These are phyloP conservation scores for Enteromius trimaculatus DNA, from an alignment of 2,797 vertebrate species.

Conservation along the genomic window DNA sequence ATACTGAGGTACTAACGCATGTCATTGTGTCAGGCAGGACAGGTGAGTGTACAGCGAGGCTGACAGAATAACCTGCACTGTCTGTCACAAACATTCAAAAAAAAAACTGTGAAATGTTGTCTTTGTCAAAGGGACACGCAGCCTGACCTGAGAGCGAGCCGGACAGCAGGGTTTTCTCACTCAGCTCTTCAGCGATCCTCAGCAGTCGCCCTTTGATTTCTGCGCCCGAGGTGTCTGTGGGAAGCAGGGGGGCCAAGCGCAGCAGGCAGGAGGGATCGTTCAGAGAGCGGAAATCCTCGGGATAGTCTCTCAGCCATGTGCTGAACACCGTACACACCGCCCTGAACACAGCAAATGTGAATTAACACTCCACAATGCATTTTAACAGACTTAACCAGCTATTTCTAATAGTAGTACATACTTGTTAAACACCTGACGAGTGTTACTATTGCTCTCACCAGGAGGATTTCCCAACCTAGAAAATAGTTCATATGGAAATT, in stretches of 20 bases:
- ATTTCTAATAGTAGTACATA: slow-evolving; percentile 58
- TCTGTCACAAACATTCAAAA: not conserved
- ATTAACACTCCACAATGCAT: not conserved
- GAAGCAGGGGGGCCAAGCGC: slow-evolving; percentile 80
- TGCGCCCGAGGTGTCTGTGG: slow-evolving; percentile 71
- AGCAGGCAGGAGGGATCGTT: slow-evolving; percentile 78
- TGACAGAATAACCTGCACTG: not conserved
- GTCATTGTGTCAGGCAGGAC: not conserved
- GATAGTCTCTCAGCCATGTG: slow-evolving; percentile 86
- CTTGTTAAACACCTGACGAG: slow-evolving; percentile 78
- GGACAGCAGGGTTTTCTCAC: slow-evolving; percentile 74
- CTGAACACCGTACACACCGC: slow-evolving; percentile 84
- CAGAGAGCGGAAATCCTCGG: slow-evolving; percentile 83
- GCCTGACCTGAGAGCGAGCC: slow-evolving; percentile 58
- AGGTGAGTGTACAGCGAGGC: not conserved
- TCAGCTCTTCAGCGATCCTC: slow-evolving; percentile 76
- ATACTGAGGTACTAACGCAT: not conserved
- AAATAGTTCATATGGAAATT: slow-evolving; percentile 10
- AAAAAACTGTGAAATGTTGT: not conserved
- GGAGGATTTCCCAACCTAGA: slow-evolving; percentile 77
- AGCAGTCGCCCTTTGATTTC: slow-evolving; percentile 73
- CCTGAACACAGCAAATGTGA: slow-evolving; percentile 67
- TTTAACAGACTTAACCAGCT: too few relatives aligned
- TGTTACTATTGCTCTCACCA: slow-evolving; percentile 70
- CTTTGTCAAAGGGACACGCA: not conserved